Evolutionary conservation across 2,888 invertebrate genomes (phyloP).

Genomic region (Bombylius major): DNA sequence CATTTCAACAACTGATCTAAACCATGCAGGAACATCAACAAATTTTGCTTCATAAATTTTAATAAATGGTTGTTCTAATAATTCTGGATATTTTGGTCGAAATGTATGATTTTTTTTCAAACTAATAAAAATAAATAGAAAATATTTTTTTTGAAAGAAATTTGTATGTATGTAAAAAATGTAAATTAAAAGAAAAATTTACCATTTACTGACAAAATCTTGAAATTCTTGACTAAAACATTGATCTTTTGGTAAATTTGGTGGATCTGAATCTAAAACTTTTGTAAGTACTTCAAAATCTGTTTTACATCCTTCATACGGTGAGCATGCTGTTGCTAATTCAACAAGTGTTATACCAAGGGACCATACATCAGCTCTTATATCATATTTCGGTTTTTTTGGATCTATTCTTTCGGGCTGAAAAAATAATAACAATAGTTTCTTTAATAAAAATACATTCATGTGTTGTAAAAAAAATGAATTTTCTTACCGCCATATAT

Average conservation of each 20-base stretch:
- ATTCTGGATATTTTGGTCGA: conserved; percentile 86
- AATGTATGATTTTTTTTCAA: conserved; percentile 87
- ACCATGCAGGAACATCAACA: conserved; percentile 75
- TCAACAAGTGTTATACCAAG: conserved; percentile 93
- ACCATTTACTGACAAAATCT: conserved; percentile 86
- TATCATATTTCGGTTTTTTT: conserved; percentile 90
- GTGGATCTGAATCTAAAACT: conserved; percentile 83
- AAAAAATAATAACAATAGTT: conserved; percentile 11
- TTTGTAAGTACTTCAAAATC: conserved; percentile 95
- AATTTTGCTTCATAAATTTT: conserved; percentile 59
- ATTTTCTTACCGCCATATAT: conserved; percentile 83
- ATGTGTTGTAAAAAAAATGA: background rate
- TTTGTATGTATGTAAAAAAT: background rate
- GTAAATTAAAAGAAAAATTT: conserved; percentile 13
- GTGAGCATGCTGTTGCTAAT: conserved; percentile 91
- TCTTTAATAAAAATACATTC: background rate
- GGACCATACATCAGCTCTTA: conserved; percentile 99
- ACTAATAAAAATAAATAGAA: conserved; percentile 29
- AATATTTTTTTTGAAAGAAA: background rate
- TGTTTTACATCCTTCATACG: conserved; percentile 86
- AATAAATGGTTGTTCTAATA: conserved; percentile 80
- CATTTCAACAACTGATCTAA: conserved; percentile 48
- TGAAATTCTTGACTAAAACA: conserved; percentile 78
- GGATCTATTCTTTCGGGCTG: conserved; percentile 97
- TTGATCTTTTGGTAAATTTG: conserved; percentile 62